Base-by-base conservation (phyloP, 1,140 invertebrate species). In the Goniozus legneri region DNA sequence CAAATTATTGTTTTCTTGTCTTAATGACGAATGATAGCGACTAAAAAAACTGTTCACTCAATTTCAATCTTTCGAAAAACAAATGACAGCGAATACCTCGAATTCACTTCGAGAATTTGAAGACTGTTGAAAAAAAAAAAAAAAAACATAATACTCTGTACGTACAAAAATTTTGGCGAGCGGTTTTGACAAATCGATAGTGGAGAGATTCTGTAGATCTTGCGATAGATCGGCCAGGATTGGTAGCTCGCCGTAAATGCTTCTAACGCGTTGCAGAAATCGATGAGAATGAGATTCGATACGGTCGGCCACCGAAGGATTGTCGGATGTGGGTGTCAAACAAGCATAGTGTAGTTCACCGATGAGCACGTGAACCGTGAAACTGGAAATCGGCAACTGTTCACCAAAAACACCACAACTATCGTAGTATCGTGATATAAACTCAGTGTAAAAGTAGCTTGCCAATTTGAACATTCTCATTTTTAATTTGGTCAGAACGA, bases 291-390 rank as follows among this genome's bases (percentile, higher is more conserved):
- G 43, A 10, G 55, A 58, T 24, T 53, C 49, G 1, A 58, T 10
- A 7, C 15, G 15, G 10, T 57, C 52, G 4, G 52, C 47, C 2
- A 45, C 44, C 16, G 52, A 37, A 6, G 51, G 42, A 6, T 46
- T 61, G 1, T 58, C 55, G 18, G 54, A 24, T 46, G 42, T 63
- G 4, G 19, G 39, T 0, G 66, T 69, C 8, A 70, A 18, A 35
- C 65, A 69, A 1, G 45, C 60, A 15, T 67, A 70, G 13, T 56
- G 44, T 12, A 68, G 39, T 34, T 67, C 61, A 4, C 62, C 52
- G 30, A 62, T 54, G 12, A 65, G 24, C 35, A 67, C 13, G 43
- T 68, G 65, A 8, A 65, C 52, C 0, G 50, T 64, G 16, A 57
- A 68, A n/a, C 65, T 68, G 24, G 32, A 46, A 16, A 34, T n/a